These are phyloP conservation scores for Trichacis sp. DNA, from an alignment of 2,888 invertebrate species.

Conservation along the genomic window DNA sequence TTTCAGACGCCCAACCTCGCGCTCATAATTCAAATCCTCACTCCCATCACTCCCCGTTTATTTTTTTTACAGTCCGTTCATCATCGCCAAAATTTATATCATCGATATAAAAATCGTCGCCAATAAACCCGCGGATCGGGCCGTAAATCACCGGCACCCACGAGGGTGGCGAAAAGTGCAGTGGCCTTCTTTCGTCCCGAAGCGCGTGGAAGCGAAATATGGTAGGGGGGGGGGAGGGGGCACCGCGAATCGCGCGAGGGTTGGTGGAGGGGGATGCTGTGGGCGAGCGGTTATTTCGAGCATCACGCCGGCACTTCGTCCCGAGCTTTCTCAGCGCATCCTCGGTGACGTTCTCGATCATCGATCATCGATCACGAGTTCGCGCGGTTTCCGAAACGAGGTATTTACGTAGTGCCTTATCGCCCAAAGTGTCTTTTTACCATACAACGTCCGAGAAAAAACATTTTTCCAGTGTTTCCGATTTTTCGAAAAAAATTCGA, in stretches of 20 bases:
- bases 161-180: constrained; percentile 38
- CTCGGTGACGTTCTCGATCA: constrained; percentile 46
- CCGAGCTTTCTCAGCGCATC: constrained; percentile 60
- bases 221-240: constrained; percentile 43
- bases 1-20: too few species aligned
- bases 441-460: too few species aligned
- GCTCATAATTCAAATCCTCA: too few species aligned
- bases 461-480: too few species aligned
- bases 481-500: too few species aligned
- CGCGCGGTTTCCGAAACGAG: constrained; percentile 28
- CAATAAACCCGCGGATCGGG: constrained; percentile 6
- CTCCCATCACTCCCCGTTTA: too few species aligned
- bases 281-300: constrained; percentile 66
- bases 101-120: too few species aligned
- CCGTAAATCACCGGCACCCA: constrained; percentile 16
- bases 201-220: too few species aligned
- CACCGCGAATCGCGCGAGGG: constrained; percentile 53
- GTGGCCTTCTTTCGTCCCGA: too few species aligned
- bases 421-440: not conserved
- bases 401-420: constrained; percentile 1
- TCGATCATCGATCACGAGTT: constrained; percentile 31
- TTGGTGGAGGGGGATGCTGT: constrained; percentile 63
- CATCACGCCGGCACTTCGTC: constrained; percentile 64
- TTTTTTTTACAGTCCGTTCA: too few species aligned
- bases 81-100: too few species aligned